Conservation (phyloP, 2,888 invertebrate species). For the Lathronympha strigana region DNA sequence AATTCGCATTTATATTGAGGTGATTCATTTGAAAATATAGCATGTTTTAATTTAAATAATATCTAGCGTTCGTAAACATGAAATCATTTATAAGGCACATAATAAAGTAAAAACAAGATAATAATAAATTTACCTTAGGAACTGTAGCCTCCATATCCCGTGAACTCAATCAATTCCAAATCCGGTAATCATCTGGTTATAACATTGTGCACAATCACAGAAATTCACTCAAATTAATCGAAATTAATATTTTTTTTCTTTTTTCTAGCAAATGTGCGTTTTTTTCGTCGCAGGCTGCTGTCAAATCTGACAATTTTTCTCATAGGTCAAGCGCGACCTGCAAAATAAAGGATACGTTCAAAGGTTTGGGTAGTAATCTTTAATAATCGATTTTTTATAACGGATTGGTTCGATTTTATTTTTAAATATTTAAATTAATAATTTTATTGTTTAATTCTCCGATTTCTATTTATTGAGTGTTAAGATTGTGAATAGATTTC, state of each 20-base stretch:
- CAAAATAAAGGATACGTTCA: slow-evolving; percentile 12
- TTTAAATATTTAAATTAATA: too few species aligned
- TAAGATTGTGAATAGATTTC: too few species aligned
- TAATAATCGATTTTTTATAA: neutral
- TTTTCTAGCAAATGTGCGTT: slow-evolving; percentile 34
- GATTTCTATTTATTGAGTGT: too few species aligned
- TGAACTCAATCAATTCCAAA: slow-evolving; percentile 40
- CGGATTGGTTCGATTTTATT: neutral
- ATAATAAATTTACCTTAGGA: slow-evolving; percentile 50
- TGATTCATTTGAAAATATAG: neutral
- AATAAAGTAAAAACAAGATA: slow-evolving; percentile 29
- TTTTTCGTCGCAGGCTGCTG: slow-evolving; percentile 36
- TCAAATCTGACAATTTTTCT: slow-evolving; percentile 38
- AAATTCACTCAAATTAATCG: neutral
- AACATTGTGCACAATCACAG: slow-evolving; percentile 14
- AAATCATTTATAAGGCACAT: neutral
- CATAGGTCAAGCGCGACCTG: slow-evolving; percentile 29
- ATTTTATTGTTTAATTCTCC: too few species aligned
- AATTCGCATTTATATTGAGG: neutral
- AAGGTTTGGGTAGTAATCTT: neutral
- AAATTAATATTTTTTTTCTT: slow-evolving; percentile 17
- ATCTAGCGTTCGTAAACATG: neutral
- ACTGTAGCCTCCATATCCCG: slow-evolving; percentile 55
- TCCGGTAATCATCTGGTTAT: slow-evolving; percentile 22
- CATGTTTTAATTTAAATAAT: neutral